Evolutionary conservation across 2,888 invertebrate species (phyloP), one percentile per base, ranked within the genome.

Genomic region (Euphydryas editha): DNA sequence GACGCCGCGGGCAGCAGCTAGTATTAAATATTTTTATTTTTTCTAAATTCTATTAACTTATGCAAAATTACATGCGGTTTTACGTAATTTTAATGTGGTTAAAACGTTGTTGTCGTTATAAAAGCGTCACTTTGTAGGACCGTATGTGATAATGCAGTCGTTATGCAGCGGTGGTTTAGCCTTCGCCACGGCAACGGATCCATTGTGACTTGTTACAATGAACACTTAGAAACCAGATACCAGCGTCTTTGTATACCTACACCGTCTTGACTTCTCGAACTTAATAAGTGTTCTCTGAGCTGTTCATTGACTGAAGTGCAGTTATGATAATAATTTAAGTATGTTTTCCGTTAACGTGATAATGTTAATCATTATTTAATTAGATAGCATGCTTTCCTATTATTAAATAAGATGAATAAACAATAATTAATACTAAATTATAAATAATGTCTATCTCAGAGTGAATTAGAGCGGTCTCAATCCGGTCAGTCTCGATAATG

Each of bases 221-320:
- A 83, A 81, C 85, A 85, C 85, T 86, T 83, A 81, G 90, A 85
- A 91, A 92, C 86, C 83, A 84, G 88, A 92, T 88, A 88, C 81
- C 80, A 78, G 76, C 83, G 80, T 86, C 87, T 88, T 86, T 83
- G 81, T 85, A 78, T 79, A 77, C 49, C 47, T 47, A 18, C 75
- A 72, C 66, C 76, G 77, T 82, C 85, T 86, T 82, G 75, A 24
- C 49, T 51, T 51, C 36, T 36, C 54, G 30, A 77, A 78, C 84
- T 81, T 82, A 81, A 84, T 85, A 83, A 84, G 82, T 71, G 67
- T 67, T 63, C 71, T 44, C 66, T 65, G 65, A 64, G 69, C 66
- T 65, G 67, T 59, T 73, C 73, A 72, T 75, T 75, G 69, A 65
- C 68, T 68, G 46, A 57, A 70, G 59, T 44, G 46, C 57, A 61